Percentiles rank a stretch among this genome's conserved stretches.
phyloP scores from a whole-genome alignment of 2,113 vertebrate species.

The Aspiorhynchus laticeps region DNA sequence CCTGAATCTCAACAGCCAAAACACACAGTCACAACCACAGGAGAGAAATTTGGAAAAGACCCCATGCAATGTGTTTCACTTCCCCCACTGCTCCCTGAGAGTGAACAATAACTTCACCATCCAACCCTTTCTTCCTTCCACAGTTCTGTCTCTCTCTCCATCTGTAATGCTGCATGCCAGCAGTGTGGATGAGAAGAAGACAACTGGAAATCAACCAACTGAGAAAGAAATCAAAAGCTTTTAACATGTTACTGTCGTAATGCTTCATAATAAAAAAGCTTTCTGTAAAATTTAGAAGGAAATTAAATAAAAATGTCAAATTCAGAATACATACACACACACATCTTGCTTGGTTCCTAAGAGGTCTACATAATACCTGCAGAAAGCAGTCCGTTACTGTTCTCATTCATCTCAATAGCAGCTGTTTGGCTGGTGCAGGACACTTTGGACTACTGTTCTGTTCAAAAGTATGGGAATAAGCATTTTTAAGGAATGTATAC shows the following conservation, averaged over 20 bases:
- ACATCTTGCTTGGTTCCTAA: background rate
- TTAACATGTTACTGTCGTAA: slow-evolving; percentile 14
- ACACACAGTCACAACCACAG: slow-evolving; percentile 17
- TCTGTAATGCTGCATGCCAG: slow-evolving; percentile 7
- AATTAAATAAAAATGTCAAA: background rate
- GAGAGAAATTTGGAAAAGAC: slow-evolving; percentile 31
- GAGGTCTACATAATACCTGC: background rate
- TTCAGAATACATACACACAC: background rate
- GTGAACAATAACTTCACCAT: slow-evolving; percentile 28
- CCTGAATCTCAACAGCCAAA: slow-evolving; percentile 36
- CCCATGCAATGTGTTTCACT: slow-evolving; percentile 23
- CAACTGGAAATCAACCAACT: background rate
- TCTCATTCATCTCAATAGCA: background rate
- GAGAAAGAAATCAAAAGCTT: slow-evolving; percentile 29
- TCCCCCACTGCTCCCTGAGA: slow-evolving; percentile 25
- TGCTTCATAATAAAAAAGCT: slow-evolving; percentile 1
- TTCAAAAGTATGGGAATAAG: background rate
- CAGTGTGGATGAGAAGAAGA: background rate
- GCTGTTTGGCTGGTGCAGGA: background rate
- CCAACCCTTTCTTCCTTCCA: background rate
- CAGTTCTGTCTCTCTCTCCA: background rate
- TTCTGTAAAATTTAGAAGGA: background rate
- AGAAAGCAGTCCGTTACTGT: background rate
- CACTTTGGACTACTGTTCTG: background rate
- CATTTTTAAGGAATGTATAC: background rate